phyloP scores from a whole-genome alignment of 2,888 invertebrate species.

The Pyrrhia umbra region DNA sequence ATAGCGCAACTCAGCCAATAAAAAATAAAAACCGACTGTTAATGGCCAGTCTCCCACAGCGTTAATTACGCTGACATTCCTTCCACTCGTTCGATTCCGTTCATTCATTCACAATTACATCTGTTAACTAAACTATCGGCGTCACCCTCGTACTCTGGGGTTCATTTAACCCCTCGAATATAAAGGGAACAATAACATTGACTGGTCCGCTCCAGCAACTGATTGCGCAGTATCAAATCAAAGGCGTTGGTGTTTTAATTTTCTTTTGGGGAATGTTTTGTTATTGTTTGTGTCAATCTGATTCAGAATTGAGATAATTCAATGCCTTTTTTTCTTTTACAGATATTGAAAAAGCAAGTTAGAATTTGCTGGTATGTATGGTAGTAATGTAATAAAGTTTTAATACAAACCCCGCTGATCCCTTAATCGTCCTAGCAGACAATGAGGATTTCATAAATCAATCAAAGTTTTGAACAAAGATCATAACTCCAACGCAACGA shows the following conservation, averaged over 20 bases:
- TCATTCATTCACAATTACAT: constrained; percentile 86
- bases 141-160: constrained; percentile 56
- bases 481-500: constrained; percentile 88
- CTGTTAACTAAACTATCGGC: constrained; percentile 70
- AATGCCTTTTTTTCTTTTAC: constrained; percentile 23
- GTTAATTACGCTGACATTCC: constrained; percentile 77
- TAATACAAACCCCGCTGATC: constrained; percentile 62
- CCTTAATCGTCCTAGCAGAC: constrained; percentile 72
- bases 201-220: constrained; percentile 51
- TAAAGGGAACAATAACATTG: constrained; percentile 62
- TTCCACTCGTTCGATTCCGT: constrained; percentile 71
- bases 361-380: constrained; percentile 15
- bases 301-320: constrained; percentile 27
- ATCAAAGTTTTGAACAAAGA: constrained; percentile 89
- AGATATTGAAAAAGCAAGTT: constrained; percentile 10
- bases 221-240: constrained; percentile 62
- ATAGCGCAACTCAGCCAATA: constrained; percentile 19
- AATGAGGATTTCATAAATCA: constrained; percentile 86
- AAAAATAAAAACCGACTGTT: constrained; percentile 55
- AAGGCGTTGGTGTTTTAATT: constrained; percentile 58
- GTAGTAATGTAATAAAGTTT: constrained; percentile 43
- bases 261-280: constrained; percentile 39
- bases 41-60: constrained; percentile 67
- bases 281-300: constrained; percentile 36
- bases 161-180: constrained; percentile 64